Evolutionary conservation across 2,113 vertebrate species (phyloP), one percentile per base, ranked within the genome.

Genomic region (Colistium nudipinnis): DNA sequence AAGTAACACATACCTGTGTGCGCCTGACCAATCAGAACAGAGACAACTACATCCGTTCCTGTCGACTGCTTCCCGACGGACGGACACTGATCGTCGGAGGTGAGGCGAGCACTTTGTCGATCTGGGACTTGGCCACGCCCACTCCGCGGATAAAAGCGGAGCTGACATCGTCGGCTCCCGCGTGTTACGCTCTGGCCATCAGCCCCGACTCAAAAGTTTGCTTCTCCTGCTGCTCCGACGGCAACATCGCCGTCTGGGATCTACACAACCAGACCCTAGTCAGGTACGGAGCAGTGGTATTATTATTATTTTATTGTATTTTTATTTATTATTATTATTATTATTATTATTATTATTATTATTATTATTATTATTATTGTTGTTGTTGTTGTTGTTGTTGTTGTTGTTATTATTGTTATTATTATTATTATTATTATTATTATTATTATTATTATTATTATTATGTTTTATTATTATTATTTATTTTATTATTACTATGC

Each of bases 31-130:
- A 76, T 84, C 91, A 98, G 97, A 98, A 98, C 92, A 92, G 96
- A 63, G 96, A 98, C 84, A 98, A 99, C 93, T 99, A 99, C 91
- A 99, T 98, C 89, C 96, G 97, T 20, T 99, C 97, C n/a, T 99
- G 97, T 88, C 96, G 97, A 57, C 94, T 99, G 36, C 96, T 99
- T 19, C 96, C 96, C 0, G 97, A 98, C 0, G 97, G 96, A 8
- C 95, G 96, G 70, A 98, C 95, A 7, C 95, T 99, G 57, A 99
- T 99, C 0, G 96, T 98, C 20, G 97, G 97, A 0, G 97, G 97
- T 0, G 97, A 99, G 89, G 96, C 96, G 39, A 98, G 96, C 87
- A 99, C 97, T 0, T 85, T 98, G 60, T 95, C 97, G 60, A 99
- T 99, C 91, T 98, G 97, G 97, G 97, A 99, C 92, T 89, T 99